phyloP scores from a whole-genome alignment of 2,888 invertebrate species.

The Polydesmus complanatus region DNA sequence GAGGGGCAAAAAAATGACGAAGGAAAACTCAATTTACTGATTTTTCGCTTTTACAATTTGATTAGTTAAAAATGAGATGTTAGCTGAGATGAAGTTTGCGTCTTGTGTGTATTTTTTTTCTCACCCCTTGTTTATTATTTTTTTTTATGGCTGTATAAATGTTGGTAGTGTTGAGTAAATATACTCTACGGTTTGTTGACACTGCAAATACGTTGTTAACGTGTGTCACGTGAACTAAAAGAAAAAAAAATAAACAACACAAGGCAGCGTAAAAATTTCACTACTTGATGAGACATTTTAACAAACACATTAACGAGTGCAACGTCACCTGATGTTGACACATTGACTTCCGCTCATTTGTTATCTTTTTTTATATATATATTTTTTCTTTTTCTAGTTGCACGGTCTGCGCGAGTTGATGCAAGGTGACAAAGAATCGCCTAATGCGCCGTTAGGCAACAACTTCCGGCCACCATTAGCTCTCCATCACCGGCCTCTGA shows the following conservation, averaged over 20 bases:
- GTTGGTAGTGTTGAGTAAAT: no score
- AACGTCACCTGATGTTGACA: not conserved
- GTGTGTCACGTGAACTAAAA: no score
- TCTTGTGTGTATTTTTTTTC: not conserved
- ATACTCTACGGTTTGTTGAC: not conserved
- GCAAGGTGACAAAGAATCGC: constrained; percentile 74
- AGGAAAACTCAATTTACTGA: no score
- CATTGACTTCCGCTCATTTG: not conserved
- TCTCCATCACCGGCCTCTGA: constrained; percentile 79
- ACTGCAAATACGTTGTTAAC: no score
- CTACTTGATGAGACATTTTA: not conserved
- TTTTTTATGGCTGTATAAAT: no score
- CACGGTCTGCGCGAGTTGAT: constrained; percentile 72
- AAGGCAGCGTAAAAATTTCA: not conserved
- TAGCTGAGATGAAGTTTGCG: not conserved
- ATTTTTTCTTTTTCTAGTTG: constrained; percentile 45
- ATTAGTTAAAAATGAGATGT: no score
- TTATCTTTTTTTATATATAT: constrained; percentile 1
- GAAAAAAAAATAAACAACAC: no score
- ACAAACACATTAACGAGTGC: not conserved
- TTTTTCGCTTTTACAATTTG: no score
- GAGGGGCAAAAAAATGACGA: no score
- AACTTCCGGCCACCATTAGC: constrained; percentile 88
- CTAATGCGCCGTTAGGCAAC: constrained; percentile 83
- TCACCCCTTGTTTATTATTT: no score